These are phyloP conservation scores for Trogon melanurus DNA, from an alignment of 2,113 vertebrate genomes.

Conservation along the genomic window DNA sequence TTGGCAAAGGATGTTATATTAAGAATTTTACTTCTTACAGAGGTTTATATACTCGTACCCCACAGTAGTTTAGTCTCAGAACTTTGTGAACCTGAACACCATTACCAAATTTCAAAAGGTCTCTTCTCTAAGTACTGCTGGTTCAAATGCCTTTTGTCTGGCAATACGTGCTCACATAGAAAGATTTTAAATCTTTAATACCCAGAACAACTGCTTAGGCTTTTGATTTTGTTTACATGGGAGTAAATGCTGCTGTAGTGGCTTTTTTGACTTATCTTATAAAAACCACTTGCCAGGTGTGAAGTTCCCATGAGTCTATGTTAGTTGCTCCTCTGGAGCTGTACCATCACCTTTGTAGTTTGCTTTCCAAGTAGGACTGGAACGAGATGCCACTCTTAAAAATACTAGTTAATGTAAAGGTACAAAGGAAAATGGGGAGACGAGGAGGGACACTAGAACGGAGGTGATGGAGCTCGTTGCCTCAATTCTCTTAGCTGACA, in stretches of 20 bases:
- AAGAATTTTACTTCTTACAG: not conserved
- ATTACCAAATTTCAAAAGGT: not conserved
- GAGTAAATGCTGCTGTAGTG: not conserved
- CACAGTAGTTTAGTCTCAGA: not conserved
- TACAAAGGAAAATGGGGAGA: not conserved
- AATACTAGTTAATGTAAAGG: not conserved
- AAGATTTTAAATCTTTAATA: not conserved
- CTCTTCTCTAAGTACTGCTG: not conserved
- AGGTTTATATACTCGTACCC: not conserved
- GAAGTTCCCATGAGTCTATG: not conserved
- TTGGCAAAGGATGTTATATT: not conserved
- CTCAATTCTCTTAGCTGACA: not conserved
- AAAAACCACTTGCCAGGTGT: not conserved
- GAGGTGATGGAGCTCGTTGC: not conserved
- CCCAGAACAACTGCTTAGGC: not conserved
- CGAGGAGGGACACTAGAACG: rapidly evolving
- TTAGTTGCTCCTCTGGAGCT: not conserved
- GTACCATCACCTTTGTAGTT: not conserved
- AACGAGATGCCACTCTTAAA: not conserved
- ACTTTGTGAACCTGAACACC: not conserved
- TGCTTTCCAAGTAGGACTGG: not conserved
- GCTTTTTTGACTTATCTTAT: not conserved
- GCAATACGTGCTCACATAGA: not conserved
- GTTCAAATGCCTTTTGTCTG: not conserved
- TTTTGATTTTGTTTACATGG: not conserved